phyloP scores from a whole-genome alignment of 2,113 vertebrate genomes.

The Neodon shergylaensis region DNA sequence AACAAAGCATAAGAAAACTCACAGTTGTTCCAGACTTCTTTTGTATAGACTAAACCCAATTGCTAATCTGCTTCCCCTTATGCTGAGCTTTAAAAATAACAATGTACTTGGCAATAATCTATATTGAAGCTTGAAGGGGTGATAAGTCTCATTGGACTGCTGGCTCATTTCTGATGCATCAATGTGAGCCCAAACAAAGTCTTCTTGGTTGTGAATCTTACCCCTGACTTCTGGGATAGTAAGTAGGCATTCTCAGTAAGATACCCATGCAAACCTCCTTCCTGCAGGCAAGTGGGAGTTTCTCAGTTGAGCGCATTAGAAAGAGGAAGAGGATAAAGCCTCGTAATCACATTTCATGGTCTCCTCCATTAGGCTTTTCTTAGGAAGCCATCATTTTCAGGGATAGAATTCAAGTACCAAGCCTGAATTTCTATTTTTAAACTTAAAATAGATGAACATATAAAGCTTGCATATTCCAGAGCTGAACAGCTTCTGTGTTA shows the following conservation, averaged over 20 bases:
- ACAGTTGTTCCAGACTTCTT: slow-evolving; percentile 71
- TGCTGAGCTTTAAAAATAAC: slow-evolving; percentile 82
- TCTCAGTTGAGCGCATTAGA: neutral
- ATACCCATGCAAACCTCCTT: slow-evolving; percentile 19
- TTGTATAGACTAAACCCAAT: slow-evolving; percentile 74
- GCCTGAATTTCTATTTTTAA: slow-evolving; percentile 43
- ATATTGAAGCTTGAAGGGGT: slow-evolving; percentile 80
- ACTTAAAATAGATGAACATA: slow-evolving; percentile 50
- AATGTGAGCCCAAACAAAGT: slow-evolving; percentile 76
- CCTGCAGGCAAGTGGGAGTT: neutral
- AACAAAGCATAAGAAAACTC: slow-evolving; percentile 61
- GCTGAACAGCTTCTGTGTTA: neutral
- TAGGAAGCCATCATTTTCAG: slow-evolving; percentile 34
- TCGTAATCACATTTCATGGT: neutral
- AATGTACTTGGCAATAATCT: slow-evolving; percentile 79
- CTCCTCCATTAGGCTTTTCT: neutral
- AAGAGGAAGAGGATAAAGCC: too few relatives aligned
- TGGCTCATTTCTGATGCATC: slow-evolving; percentile 80
- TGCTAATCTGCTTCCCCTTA: slow-evolving; percentile 79
- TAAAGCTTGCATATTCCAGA: slow-evolving; percentile 36
- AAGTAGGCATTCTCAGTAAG: slow-evolving; percentile 61
- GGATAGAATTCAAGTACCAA: neutral
- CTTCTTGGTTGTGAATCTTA: slow-evolving; percentile 74
- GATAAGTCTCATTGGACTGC: slow-evolving; percentile 77
- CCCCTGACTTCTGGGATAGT: slow-evolving; percentile 61